These are phyloP conservation scores for Leucoraja erinaceus DNA, from an alignment of 2,113 vertebrate species.

Conservation along the genomic window DNA sequence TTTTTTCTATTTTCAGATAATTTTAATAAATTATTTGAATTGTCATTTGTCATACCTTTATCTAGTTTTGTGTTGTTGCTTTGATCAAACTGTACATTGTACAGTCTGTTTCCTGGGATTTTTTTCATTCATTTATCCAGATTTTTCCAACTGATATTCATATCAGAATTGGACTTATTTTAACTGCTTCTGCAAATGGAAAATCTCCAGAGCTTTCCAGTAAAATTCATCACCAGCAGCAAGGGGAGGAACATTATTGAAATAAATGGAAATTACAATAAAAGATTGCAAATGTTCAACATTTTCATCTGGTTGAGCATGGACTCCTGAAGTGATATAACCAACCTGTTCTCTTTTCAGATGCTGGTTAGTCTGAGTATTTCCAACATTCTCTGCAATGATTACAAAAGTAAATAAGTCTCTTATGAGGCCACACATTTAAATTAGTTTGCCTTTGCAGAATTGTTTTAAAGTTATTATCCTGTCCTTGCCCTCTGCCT, in stretches of 20 bases:
- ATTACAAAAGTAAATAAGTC: neutral
- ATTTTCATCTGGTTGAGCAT: neutral
- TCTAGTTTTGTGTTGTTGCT: neutral
- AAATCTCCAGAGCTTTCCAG: neutral
- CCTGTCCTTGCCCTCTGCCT: neutral
- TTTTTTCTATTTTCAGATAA: slow-evolving; percentile 5
- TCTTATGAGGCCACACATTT: neutral
- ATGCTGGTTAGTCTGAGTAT: neutral
- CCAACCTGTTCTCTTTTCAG: neutral
- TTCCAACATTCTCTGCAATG: neutral
- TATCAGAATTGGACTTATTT: neutral
- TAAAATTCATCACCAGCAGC: neutral
- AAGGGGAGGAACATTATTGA: neutral
- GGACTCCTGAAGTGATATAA: neutral
- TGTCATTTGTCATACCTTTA: neutral
- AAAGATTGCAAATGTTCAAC: neutral
- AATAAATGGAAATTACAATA: slow-evolving; percentile 4
- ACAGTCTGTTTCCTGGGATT: neutral
- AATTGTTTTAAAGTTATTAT: neutral
- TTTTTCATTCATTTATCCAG: neutral
- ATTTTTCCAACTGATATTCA: neutral
- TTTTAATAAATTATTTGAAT: neutral
- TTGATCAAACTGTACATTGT: neutral
- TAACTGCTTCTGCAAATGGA: neutral
- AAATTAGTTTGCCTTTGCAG: neutral